A percentile compares a stretch with the other conserved stretches of the same genome.
Evolutionary conservation across 2,797 vertebrate genomes (phyloP).

Genomic region (Syngnathus rostellatus): DNA sequence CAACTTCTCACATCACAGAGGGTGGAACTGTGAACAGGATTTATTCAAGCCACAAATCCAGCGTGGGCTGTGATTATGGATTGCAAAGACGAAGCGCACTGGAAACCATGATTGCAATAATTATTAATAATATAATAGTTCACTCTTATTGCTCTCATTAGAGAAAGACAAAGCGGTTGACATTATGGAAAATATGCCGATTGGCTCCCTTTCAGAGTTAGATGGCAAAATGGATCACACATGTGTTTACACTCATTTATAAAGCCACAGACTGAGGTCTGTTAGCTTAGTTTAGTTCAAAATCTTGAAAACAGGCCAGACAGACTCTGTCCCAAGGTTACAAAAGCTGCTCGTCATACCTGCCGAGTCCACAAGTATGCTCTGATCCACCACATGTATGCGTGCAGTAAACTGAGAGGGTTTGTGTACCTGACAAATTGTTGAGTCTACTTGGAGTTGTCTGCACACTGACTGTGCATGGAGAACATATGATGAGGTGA

Average conservation of each 20-base stretch:
- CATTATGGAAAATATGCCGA: background rate
- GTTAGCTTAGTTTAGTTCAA: conserved; percentile 7
- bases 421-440: conserved; percentile 6
- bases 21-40: background rate
- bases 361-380: conserved; percentile 6
- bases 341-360: conserved; percentile 10
- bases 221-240: conserved; percentile 6
- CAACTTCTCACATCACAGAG: conserved; percentile 8
- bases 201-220: background rate
- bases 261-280: background rate
- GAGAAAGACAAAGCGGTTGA: background rate
- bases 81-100: conserved; percentile 1
- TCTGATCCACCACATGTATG: background rate
- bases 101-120: background rate
- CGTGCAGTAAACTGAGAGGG: background rate
- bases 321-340: background rate
- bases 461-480: background rate
- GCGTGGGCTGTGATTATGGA: conserved; percentile 11
- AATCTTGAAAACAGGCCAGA: background rate
- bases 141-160: background rate
- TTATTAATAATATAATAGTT: too few relatives aligned
- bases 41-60: conserved; percentile 8
- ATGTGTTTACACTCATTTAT: background rate
- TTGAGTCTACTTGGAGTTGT: conserved; percentile 5
- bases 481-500: conserved; percentile 1